Base-by-base conservation (phyloP, 92 coral and sea anemone species). In the Umimayanthus kanabou region DNA sequence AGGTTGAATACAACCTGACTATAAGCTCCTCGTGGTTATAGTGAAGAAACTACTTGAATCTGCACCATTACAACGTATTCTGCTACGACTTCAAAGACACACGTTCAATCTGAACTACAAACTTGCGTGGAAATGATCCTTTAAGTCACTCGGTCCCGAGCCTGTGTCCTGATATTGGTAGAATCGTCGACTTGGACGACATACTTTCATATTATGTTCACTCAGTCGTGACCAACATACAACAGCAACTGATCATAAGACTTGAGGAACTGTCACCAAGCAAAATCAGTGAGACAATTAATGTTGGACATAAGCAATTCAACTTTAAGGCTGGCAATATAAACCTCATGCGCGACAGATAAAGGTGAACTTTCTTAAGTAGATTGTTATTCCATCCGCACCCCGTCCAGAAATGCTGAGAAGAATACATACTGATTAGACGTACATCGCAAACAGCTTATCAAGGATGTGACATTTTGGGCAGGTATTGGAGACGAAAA, bases 281-380 rank as follows among this genome's bases (percentile, higher is more conserved):
- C 53, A 33, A 93, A 91, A 83, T 91, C 92, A 89, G 88, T 91
- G 92, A 89, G 88, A 91, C 74, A 80, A 91, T 72, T 73, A 82
- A 53, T 88, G 86, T 14, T 65, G 43, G 43, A 47, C 37, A 33
- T 33, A 83, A 57, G 79, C 84, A 1, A 14, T 3, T 53, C 58
- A 53, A 18, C 58, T 2, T 53, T 53, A 53, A 53, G 20, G 58
- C 58, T 53, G 77, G 85, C n/a, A 79, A 80, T 9, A 88, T 69
- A 25, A 80, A 91, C 49, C 26, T 86, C 40, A 20, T 89, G 61
- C 89, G 87, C 91, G 91, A 89, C 89, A 82, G 77, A 77, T 8
- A 58, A 89, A 73, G 94, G 88, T 53, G 94, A 89, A 88, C 77
- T 89, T 9, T 91, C 91, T 11, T 91, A 90, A 89, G 88, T 85